A percentile compares a stretch with the other conserved stretches of the same genome.
Conservation (phyloP, 2,888 invertebrate species). For the Scelioninae gen. 1 region DNA sequence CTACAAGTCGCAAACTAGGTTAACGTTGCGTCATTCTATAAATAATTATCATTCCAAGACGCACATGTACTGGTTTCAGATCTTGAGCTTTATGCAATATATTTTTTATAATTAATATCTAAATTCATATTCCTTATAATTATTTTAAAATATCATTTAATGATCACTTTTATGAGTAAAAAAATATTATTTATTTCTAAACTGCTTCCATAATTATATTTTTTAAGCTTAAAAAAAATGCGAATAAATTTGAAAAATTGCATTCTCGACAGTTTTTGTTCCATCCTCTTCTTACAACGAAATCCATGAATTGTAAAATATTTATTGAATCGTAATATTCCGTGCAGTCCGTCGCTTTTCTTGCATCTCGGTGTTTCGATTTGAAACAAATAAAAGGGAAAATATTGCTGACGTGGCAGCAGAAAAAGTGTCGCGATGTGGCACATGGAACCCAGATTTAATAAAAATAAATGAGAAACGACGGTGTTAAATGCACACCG, state of each 20-base stretch:
- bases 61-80: no score
- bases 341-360: conserved; percentile 6
- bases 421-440: conserved; percentile 7
- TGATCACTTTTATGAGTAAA: no score
- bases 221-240: conserved; percentile 8
- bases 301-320: conserved; percentile 31
- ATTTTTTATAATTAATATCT: no score
- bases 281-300: not conserved
- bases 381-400: conserved; percentile 33
- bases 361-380: conserved; percentile 18
- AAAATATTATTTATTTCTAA: not conserved
- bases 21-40: no score
- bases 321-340: conserved; percentile 47
- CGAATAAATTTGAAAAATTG: conserved; percentile 13
- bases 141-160: no score
- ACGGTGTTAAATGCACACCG: conserved; percentile 15
- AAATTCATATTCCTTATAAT: no score
- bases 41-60: no score
- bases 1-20: no score
- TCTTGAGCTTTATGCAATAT: no score
- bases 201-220: conserved; percentile 5
- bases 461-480: conserved; percentile 41
- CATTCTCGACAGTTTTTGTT: not conserved
- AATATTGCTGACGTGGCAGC: conserved; percentile 24
- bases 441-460: conserved; percentile 17